Evolutionary conservation across 2,888 invertebrate genomes (phyloP).

Genomic region (Electrophaes corylata): DNA sequence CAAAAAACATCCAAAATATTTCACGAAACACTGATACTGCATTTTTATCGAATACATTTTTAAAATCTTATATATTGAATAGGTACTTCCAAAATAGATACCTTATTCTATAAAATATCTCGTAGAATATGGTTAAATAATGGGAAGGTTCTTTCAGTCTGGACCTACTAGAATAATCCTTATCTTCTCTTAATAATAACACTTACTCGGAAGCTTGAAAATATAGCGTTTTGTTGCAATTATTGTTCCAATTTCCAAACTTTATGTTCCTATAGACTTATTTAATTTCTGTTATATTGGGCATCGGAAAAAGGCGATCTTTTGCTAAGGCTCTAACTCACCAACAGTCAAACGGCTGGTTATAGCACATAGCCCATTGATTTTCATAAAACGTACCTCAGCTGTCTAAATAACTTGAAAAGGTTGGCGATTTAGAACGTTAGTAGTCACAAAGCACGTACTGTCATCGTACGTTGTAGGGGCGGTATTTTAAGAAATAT

Average conservation of each 20-base stretch:
- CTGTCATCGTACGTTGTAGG: conserved; percentile 32
- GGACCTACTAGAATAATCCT: conserved; percentile 26
- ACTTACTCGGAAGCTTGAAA: conserved; percentile 45
- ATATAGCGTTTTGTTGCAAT: conserved; percentile 45
- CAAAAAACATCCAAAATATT: too few relatives aligned
- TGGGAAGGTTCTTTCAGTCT: conserved; percentile 16
- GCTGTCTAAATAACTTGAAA: background rate
- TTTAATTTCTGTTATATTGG: conserved; percentile 54
- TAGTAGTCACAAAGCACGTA: conserved; percentile 41
- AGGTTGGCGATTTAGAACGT: conserved; percentile 4
- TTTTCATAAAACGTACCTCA: background rate
- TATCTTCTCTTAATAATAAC: conserved; percentile 30
- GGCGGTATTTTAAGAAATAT: conserved; percentile 14
- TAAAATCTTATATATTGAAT: conserved; percentile 22
- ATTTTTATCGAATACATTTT: conserved; percentile 18
- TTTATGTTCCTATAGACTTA: conserved; percentile 56
- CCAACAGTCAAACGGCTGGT: conserved; percentile 4
- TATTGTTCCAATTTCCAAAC: conserved; percentile 43
- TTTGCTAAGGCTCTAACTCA: conserved; percentile 14
- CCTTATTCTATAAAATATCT: conserved; percentile 24
- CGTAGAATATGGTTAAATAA: conserved; percentile 25
- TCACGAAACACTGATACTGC: conserved; percentile 21
- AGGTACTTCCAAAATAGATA: conserved; percentile 26
- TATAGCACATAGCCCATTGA: background rate
- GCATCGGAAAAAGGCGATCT: conserved; percentile 38